Evolutionary conservation across 2,797 vertebrate species (phyloP).

Genomic region (Tachyglossus aculeatus): DNA sequence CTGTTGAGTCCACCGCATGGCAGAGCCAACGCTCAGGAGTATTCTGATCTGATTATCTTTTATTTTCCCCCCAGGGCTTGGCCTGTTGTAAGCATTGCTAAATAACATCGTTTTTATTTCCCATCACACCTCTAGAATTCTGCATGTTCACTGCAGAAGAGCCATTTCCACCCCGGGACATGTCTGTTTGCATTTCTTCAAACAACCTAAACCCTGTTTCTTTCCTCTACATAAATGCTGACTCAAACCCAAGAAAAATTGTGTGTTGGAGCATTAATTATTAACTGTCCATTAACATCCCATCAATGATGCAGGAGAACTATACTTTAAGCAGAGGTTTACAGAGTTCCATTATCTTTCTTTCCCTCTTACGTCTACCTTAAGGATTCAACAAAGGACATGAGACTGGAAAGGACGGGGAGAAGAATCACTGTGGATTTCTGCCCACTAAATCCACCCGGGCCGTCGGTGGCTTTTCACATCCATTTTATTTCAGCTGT

Average conservation of each 20-base stretch:
- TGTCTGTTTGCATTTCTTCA: neutral
- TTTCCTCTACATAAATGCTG: neutral
- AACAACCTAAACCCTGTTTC: neutral
- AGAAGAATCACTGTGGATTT: neutral
- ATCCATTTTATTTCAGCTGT: conserved; percentile 7
- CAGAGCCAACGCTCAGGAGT: neutral
- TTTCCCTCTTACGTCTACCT: conserved; percentile 1
- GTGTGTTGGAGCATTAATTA: neutral
- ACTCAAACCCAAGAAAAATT: conserved; percentile 18
- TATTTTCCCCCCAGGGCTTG: too few relatives aligned
- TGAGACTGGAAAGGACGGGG: conserved; percentile 2
- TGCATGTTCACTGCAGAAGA: neutral
- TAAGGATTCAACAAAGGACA: neutral
- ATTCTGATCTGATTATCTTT: too few relatives aligned
- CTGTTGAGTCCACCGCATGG: neutral
- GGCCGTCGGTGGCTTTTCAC: conserved; percentile 26
- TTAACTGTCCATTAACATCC: conserved; percentile 21
- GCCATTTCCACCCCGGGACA: neutral
- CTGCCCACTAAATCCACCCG: conserved; percentile 44
- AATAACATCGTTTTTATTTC: neutral
- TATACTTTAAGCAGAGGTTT: conserved; percentile 23
- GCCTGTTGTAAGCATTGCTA: too few relatives aligned
- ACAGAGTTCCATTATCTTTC: conserved; percentile 27
- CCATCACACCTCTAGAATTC: neutral
- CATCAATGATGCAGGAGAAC: neutral